These are phyloP conservation scores for Apeira syringaria DNA, from an alignment of 2,888 invertebrate genomes.

Conservation along the genomic window DNA sequence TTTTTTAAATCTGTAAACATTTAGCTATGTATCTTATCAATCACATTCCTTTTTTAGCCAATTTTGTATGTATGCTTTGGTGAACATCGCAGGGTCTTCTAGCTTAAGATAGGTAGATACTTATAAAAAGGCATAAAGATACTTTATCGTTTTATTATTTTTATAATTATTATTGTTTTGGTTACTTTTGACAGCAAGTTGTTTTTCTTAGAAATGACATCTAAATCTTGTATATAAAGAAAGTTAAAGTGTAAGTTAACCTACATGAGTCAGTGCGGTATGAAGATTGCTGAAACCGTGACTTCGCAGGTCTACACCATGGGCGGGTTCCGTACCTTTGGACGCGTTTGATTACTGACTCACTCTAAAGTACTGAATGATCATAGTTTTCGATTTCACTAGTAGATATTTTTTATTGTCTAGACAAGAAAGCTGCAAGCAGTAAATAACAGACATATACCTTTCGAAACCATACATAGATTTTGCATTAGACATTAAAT, in stretches of 20 bases:
- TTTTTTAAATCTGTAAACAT: not conserved
- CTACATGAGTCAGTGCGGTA: slow-evolving; percentile 32
- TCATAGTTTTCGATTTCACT: too few species aligned
- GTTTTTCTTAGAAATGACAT: slow-evolving; percentile 1
- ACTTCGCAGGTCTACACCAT: too few species aligned
- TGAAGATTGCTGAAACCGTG: too few species aligned
- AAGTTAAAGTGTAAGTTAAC: slow-evolving; percentile 2
- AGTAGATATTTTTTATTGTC: too few species aligned
- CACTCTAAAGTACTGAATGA: too few species aligned
- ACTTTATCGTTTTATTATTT: slow-evolving; percentile 18
- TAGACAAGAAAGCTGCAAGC: too few species aligned
- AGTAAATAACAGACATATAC: too few species aligned
- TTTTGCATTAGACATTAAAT: too few species aligned
- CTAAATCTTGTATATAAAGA: slow-evolving; percentile 5
- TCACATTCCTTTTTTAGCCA: slow-evolving; percentile 14
- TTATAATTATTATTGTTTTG: slow-evolving; percentile 21
- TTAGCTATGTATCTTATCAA: not conserved
- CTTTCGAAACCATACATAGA: too few species aligned
- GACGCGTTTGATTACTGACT: too few species aligned
- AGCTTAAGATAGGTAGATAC: slow-evolving; percentile 1
- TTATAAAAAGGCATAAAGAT: slow-evolving; percentile 11
- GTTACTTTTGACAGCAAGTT: slow-evolving; percentile 10
- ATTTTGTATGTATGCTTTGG: not conserved
- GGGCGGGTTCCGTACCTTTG: too few species aligned
- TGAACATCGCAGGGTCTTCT: not conserved